These are phyloP conservation scores for Smithornis capensis DNA, from an alignment of 2,113 vertebrate genomes.

Conservation along the genomic window DNA sequence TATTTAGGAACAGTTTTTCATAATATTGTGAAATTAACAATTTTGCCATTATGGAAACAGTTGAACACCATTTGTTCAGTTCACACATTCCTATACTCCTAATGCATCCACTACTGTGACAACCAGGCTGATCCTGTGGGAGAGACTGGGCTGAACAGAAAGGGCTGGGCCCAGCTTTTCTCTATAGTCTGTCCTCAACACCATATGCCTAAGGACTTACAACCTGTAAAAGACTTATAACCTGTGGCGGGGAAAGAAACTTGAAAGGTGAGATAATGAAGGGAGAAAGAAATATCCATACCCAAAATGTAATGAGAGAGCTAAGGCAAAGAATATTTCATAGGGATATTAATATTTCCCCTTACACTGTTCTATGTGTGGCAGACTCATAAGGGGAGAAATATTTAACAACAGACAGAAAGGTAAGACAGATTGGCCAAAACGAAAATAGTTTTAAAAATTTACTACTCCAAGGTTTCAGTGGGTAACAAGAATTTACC, in stretches of 20 bases:
- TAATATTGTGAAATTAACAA: background rate
- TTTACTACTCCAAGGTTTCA: conserved; percentile 34
- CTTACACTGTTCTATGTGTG: background rate
- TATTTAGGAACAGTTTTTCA: background rate
- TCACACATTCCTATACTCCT: background rate
- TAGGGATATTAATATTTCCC: conserved; percentile 14
- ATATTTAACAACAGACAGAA: background rate
- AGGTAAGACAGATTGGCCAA: conserved; percentile 24
- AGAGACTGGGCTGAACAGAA: background rate
- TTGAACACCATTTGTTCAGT: background rate
- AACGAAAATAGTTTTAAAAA: conserved; percentile 41
- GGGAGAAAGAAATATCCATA: background rate
- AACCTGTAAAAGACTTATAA: background rate
- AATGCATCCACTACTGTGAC: background rate
- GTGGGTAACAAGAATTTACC: conserved; percentile 27
- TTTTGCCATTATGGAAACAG: background rate
- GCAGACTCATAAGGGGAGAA: background rate
- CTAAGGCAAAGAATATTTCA: background rate
- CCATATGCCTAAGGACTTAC: background rate
- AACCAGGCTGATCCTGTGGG: background rate
- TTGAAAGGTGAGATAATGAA: background rate
- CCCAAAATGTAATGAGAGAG: background rate
- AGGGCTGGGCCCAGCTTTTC: background rate
- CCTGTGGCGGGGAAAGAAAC: background rate
- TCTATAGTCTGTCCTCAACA: background rate